Evolutionary conservation across 2,888 invertebrate species (phyloP).

Genomic region (Entomobrya multifasciata): DNA sequence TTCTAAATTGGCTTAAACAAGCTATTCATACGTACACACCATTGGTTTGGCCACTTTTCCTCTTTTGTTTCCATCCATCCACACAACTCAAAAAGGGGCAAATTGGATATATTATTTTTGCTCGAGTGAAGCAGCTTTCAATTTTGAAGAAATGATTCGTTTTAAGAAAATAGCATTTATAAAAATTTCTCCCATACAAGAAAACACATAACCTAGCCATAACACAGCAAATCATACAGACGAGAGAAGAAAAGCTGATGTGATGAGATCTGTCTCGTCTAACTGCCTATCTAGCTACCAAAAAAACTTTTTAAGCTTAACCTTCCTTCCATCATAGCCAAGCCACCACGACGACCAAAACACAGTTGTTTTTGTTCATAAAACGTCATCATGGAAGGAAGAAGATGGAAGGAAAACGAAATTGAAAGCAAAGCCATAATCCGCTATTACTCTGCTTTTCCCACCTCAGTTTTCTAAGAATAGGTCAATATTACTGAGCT

Average conservation of each 20-base stretch:
- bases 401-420: constrained; percentile 49
- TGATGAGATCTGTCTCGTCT: not conserved
- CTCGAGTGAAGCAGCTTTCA: too few relatives aligned
- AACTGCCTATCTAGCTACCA: too few relatives aligned
- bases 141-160: too few relatives aligned
- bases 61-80: too few relatives aligned
- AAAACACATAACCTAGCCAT: too few relatives aligned
- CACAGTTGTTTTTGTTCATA: constrained; percentile 13
- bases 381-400: not conserved
- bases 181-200: too few relatives aligned
- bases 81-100: not conserved
- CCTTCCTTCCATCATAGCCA: too few relatives aligned
- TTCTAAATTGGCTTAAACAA: constrained; percentile 22
- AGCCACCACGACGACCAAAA: not conserved
- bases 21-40: too few relatives aligned
- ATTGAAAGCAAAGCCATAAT: constrained; percentile 73
- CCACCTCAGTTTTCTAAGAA: constrained; percentile 66
- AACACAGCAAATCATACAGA: too few relatives aligned
- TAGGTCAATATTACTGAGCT: constrained; percentile 72
- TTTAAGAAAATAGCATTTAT: too few relatives aligned
- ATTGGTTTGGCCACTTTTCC: too few relatives aligned
- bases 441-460: constrained; percentile 62
- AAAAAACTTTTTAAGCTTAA: not conserved
- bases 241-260: constrained; percentile 20
- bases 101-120: constrained; percentile 24